These are phyloP conservation scores for Hipposideros larvatus DNA, from an alignment of 2,797 vertebrate species.

Conservation along the genomic window DNA sequence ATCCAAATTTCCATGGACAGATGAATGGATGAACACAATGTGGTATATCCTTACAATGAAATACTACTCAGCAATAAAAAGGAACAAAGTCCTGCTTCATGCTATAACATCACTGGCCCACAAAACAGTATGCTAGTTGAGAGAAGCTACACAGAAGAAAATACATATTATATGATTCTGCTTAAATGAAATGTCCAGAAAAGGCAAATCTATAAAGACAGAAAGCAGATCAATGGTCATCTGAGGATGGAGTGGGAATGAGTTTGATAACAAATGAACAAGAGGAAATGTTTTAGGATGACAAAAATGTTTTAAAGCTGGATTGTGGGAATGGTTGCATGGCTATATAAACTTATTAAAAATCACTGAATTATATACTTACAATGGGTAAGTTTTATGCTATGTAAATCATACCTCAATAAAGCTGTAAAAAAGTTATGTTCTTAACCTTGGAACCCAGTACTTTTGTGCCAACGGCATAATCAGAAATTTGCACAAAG, in stretches of 20 bases:
- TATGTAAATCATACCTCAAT: neutral
- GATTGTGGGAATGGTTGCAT: neutral
- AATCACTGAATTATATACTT: neutral
- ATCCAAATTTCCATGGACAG: neutral
- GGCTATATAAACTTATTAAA: neutral
- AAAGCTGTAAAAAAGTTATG: conserved; percentile 39
- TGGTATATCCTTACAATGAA: neutral
- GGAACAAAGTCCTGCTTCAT: neutral
- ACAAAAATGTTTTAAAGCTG: conserved; percentile 39
- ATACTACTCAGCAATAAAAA: neutral
- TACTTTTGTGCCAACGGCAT: neutral
- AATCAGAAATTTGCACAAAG: conserved; percentile 33
- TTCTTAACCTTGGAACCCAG: neutral
- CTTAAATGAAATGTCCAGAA: neutral
- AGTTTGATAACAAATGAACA: neutral
- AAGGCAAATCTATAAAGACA: neutral
- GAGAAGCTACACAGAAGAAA: neutral
- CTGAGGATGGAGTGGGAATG: neutral
- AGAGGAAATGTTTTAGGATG: neutral
- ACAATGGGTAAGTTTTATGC: neutral
- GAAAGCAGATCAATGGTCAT: neutral
- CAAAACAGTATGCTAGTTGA: neutral
- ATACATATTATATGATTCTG: neutral
- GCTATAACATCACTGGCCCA: neutral
- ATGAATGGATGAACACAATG: neutral